phyloP scores from a whole-genome alignment of 2,888 invertebrate species.

The Phytoseiulus persimilis region DNA sequence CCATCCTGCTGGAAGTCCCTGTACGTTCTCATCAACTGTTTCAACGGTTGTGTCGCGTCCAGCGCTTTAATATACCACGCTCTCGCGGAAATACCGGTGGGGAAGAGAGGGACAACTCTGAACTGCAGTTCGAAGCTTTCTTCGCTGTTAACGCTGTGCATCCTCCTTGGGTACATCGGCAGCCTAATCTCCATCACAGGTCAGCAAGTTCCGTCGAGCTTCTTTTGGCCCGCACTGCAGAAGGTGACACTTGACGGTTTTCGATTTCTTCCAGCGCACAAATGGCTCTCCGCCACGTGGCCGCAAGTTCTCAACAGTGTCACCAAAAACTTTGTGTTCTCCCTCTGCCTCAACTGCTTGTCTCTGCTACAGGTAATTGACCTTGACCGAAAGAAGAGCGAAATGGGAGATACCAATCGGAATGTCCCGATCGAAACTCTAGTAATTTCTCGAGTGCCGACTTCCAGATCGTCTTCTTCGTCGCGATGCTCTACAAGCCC shows the following conservation, averaged over 20 bases:
- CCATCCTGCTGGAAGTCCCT: slow-evolving; percentile 20
- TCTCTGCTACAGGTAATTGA: background rate
- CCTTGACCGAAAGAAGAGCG: too few species aligned
- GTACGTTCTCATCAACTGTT: slow-evolving; percentile 25
- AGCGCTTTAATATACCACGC: slow-evolving; percentile 22
- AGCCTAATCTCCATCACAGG: background rate
- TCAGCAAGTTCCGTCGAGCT: background rate
- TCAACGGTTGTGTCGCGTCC: background rate
- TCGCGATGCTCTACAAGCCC: background rate
- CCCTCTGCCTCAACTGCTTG: background rate
- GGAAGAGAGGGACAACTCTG: background rate
- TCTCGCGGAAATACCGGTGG: background rate
- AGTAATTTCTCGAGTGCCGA: too few species aligned
- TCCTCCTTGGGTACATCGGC: background rate
- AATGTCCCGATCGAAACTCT: too few species aligned
- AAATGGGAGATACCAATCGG: too few species aligned
- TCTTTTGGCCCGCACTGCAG: too few species aligned
- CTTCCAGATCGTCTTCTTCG: background rate
- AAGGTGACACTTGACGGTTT: background rate
- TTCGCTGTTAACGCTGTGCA: background rate
- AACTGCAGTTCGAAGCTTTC: background rate
- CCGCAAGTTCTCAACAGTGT: background rate
- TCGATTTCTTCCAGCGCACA: background rate
- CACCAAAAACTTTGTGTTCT: background rate
- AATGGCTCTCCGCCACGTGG: background rate